Percentiles rank a stretch among this genome's conserved stretches.
Evolutionary conservation across 37 sponge, comb jelly and placozoan genomes (phyloP).

Genomic region (Chondrilla cf. caribensis): DNA sequence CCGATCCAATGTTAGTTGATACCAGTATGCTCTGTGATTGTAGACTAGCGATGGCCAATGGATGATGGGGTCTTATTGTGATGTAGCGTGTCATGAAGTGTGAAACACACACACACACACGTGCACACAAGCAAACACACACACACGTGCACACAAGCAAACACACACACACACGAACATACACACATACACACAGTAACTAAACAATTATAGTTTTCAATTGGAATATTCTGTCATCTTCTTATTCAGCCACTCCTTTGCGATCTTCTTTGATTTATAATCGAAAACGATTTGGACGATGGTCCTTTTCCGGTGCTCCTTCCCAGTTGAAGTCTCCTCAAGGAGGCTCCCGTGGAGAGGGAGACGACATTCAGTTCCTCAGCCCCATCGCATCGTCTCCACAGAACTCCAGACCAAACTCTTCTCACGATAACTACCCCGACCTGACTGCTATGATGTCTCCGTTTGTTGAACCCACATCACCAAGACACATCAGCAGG

Average conservation of each 20-base stretch:
- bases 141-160: too few relatives aligned
- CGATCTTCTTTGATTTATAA: conserved; percentile 5
- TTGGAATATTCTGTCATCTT: background rate
- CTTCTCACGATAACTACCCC: conserved; percentile 15
- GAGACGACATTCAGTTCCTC: conserved; percentile 14
- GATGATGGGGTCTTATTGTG: too few relatives aligned
- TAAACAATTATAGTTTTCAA: too few relatives aligned
- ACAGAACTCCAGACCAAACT: background rate
- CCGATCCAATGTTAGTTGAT: too few relatives aligned
- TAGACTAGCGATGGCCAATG: too few relatives aligned
- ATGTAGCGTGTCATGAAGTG: too few relatives aligned
- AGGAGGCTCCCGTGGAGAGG: background rate
- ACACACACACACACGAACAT: too few relatives aligned
- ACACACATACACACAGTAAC: too few relatives aligned
- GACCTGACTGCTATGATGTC: conserved; percentile 25
- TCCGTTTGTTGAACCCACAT: conserved; percentile 7
- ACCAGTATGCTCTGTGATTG: too few relatives aligned
- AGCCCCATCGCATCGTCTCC: conserved; percentile 16
- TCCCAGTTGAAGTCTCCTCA: background rate
- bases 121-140: too few relatives aligned
- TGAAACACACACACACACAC: too few relatives aligned
- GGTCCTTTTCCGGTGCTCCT: background rate
- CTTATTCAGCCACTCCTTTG: conserved; percentile 3
- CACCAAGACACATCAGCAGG: background rate
- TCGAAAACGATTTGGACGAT: background rate